Conservation (phyloP, 2,888 invertebrate species). For the Parnassius apollo region DNA sequence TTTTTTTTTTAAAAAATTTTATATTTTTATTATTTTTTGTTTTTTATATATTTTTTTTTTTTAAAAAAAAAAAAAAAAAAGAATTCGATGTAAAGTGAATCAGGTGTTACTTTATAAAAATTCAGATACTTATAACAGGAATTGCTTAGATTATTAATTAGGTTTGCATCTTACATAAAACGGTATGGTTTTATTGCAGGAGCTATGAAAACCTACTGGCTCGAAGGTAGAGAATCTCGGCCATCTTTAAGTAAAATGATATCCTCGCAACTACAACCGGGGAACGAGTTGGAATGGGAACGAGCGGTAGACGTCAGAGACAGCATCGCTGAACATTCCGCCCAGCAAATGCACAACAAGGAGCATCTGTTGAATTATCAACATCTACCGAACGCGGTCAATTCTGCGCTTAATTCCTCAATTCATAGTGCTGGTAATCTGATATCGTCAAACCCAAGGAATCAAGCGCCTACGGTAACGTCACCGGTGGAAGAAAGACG, state of each 20-base stretch:
- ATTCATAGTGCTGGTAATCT: constrained; percentile 42
- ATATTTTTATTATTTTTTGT: no score
- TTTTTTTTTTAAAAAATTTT: no score
- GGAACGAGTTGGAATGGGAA: constrained; percentile 72
- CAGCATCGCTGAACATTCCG: constrained; percentile 71
- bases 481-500: constrained; percentile 83
- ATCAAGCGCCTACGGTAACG: constrained; percentile 50
- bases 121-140: no score
- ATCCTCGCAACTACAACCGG: constrained; percentile 64
- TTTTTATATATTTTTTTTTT: no score
- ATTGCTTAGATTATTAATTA: no score
- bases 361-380: neutral
- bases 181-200: constrained; percentile 65
- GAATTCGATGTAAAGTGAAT: no score
- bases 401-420: constrained; percentile 50
- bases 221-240: constrained; percentile 86
- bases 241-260: constrained; percentile 74
- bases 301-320: constrained; percentile 68
- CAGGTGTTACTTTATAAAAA: no score
- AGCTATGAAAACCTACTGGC: constrained; percentile 94
- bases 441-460: constrained; percentile 40
- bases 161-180: no score
- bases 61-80: no score
- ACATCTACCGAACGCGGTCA: constrained; percentile 49
- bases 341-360: constrained; percentile 56